These are phyloP conservation scores for Pteronura brasiliensis DNA, from an alignment of 2,113 vertebrate species.

Conservation along the genomic window DNA sequence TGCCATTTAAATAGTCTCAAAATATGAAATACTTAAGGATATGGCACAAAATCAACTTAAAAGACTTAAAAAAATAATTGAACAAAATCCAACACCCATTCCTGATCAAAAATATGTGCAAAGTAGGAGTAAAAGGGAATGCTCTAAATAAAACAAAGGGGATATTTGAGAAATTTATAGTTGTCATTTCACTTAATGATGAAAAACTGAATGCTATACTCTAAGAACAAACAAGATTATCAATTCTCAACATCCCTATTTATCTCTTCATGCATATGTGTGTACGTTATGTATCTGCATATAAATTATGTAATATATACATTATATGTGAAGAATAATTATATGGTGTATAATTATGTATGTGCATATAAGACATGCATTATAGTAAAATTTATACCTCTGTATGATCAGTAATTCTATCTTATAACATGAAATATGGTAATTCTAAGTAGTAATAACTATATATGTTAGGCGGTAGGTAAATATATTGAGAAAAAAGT, in stretches of 20 bases:
- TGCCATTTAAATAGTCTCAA: neutral
- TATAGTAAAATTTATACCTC: neutral
- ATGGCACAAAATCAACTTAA: neutral
- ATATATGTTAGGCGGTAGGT: neutral
- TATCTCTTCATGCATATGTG: neutral
- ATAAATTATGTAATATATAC: neutral
- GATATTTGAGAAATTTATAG: neutral
- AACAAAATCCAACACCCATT: neutral
- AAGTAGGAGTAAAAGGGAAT: neutral
- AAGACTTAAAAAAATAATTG: neutral
- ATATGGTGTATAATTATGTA: neutral
- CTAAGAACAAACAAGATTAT: neutral
- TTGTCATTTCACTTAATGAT: neutral
- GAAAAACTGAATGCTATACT: neutral
- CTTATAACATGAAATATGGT: neutral
- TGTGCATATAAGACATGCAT: neutral
- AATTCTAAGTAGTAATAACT: neutral
- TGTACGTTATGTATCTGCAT: neutral
- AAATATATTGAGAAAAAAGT: neutral
- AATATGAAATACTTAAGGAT: neutral
- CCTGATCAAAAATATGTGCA: neutral
- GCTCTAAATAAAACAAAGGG: neutral
- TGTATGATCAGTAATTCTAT: neutral
- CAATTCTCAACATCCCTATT: neutral
- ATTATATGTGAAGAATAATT: neutral